These are phyloP conservation scores for Cotesia vestalis DNA, from an alignment of 1,140 invertebrate genomes.

Conservation along the genomic window DNA sequence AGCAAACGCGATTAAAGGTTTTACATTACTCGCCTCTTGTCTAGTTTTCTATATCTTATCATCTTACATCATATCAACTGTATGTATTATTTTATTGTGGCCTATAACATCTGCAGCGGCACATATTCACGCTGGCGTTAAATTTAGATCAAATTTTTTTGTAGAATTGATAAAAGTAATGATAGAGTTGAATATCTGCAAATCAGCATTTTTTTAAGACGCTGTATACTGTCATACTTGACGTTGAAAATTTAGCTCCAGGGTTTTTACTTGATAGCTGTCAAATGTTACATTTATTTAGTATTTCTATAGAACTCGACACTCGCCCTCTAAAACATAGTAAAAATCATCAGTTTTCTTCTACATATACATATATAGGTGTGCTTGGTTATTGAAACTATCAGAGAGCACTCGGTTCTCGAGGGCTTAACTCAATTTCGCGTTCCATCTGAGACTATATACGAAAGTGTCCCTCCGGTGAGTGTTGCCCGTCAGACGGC, in stretches of 20 bases:
- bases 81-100: slow-evolving; percentile 33
- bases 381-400: slow-evolving; percentile 10
- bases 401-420: slow-evolving; percentile 17
- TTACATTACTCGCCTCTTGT: slow-evolving; percentile 48
- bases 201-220: slow-evolving; percentile 54
- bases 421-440: slow-evolving; percentile 58
- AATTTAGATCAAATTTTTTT: slow-evolving; percentile 53
- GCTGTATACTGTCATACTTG: not conserved
- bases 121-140: slow-evolving; percentile 17
- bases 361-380: slow-evolving; percentile 7
- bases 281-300: slow-evolving; percentile 53
- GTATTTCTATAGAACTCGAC: slow-evolving; percentile 38
- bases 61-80: slow-evolving; percentile 50
- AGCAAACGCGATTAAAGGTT: not conserved
- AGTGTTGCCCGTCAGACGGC: slow-evolving; percentile 35
- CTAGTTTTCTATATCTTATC: slow-evolving; percentile 30
- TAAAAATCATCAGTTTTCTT: slow-evolving; percentile 17
- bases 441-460: slow-evolving; percentile 61
- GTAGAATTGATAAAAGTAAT: not conserved
- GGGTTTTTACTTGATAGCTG: slow-evolving; percentile 45
- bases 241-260: slow-evolving; percentile 41
- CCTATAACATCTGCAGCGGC: not conserved
- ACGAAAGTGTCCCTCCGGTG: slow-evolving; percentile 46
- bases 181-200: slow-evolving; percentile 53
- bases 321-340: slow-evolving; percentile 39